Evolutionary conservation across 1,140 invertebrate species (phyloP).

Genomic region (Drosophila arawakana): DNA sequence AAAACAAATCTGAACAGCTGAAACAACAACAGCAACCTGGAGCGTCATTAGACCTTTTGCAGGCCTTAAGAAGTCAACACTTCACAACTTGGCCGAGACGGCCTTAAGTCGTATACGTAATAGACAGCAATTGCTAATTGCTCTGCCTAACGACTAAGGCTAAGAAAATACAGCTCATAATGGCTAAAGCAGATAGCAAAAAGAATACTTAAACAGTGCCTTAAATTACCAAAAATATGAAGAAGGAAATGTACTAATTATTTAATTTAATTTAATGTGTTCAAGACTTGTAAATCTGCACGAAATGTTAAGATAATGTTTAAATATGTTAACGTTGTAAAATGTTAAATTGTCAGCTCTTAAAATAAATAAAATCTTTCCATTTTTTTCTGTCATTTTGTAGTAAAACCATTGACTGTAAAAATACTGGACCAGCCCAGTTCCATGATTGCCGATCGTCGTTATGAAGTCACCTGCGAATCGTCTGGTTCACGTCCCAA

Average conservation of each 20-base stretch:
- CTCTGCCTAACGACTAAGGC: background rate
- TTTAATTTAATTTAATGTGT: no score
- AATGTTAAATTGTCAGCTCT: no score
- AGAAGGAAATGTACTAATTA: no score
- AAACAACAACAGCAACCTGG: background rate
- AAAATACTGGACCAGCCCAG: conserved; percentile 88
- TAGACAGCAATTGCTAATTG: conserved; percentile 61
- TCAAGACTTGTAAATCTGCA: no score
- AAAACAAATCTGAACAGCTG: background rate
- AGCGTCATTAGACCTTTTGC: conserved; percentile 9
- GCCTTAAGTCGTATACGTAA: conserved; percentile 30
- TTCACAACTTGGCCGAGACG: background rate
- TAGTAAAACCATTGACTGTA: conserved; percentile 92
- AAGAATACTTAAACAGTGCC: background rate
- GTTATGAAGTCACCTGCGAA: conserved; percentile 92
- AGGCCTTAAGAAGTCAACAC: background rate
- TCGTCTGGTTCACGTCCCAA: conserved; percentile 93
- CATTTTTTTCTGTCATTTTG: conserved; percentile 45
- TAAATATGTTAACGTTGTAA: no score
- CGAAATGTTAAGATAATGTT: no score
- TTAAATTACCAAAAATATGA: background rate
- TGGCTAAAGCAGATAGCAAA: background rate
- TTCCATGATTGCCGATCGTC: conserved; percentile 89
- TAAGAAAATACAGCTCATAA: background rate
- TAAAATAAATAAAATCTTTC: background rate